Conservation (phyloP, 2,113 vertebrate species). For the Panthera tigris region DNA sequence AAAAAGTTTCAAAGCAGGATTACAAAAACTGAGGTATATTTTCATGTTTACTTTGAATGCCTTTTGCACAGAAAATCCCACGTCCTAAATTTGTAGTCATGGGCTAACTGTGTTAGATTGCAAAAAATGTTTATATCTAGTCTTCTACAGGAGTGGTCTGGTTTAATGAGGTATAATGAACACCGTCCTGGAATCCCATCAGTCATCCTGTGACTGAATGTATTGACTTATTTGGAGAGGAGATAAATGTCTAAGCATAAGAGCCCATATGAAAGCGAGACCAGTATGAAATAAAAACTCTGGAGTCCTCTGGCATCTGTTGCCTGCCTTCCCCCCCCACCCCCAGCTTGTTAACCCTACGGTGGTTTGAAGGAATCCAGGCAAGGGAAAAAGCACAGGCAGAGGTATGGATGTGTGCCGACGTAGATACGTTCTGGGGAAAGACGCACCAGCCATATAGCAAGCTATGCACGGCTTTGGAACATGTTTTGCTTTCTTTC, state of each 20-base stretch:
- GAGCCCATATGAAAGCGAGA: neutral
- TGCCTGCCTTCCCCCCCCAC: too few species aligned
- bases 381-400: neutral
- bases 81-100: neutral
- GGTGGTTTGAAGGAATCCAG: neutral
- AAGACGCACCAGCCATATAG: neutral
- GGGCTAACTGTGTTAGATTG: neutral
- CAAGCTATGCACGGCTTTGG: neutral
- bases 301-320: neutral
- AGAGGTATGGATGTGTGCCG: neutral
- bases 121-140: neutral
- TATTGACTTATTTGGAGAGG: neutral
- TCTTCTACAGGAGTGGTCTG: neutral
- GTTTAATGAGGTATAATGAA: neutral
- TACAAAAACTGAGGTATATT: neutral
- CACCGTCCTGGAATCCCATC: neutral
- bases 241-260: constrained; percentile 6
- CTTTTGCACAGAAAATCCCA: neutral
- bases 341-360: neutral
- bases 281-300: neutral
- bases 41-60: constrained; percentile 24
- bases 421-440: fast-evolving
- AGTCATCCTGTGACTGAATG: neutral
- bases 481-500: neutral
- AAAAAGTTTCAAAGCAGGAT: constrained; percentile 16